Conservation (phyloP, 1,140 invertebrate genomes). For the Cotesia vestalis region DNA sequence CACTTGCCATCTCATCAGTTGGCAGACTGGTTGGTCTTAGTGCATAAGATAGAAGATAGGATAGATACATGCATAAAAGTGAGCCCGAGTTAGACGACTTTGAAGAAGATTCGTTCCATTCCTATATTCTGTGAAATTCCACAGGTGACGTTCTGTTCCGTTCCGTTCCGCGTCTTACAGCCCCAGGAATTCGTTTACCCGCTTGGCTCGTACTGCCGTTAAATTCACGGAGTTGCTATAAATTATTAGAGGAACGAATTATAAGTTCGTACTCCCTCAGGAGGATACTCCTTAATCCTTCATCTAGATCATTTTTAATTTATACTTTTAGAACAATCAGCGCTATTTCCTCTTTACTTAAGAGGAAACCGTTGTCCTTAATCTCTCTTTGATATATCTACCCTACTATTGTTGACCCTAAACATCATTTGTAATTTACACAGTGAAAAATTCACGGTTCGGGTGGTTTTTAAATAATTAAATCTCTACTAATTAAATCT, state of each 20-base stretch:
- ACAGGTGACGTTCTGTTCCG: constrained; percentile 21
- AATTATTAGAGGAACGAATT: constrained; percentile 2
- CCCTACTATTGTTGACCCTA: too few relatives aligned
- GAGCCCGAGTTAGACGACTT: background rate
- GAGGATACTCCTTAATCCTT: background rate
- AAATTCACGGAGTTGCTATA: background rate
- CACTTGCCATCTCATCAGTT: constrained; percentile 24
- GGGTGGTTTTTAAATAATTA: too few relatives aligned
- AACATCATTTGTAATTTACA: too few relatives aligned
- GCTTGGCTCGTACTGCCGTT: background rate
- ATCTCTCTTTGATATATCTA: too few relatives aligned
- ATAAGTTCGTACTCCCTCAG: constrained; percentile 16
- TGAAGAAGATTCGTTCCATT: constrained; percentile 18
- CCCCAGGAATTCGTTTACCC: constrained; percentile 19
- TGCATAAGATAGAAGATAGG: background rate
- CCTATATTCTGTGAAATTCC: constrained; percentile 31
- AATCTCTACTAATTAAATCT: too few relatives aligned
- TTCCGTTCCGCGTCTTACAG: background rate
- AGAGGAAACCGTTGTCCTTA: too few relatives aligned
- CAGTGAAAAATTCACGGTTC: too few relatives aligned
- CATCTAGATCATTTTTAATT: too few relatives aligned
- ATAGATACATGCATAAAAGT: background rate
- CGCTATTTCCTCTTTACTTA: too few relatives aligned
- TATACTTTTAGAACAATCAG: too few relatives aligned
- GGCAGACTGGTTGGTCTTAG: background rate